phyloP scores from a whole-genome alignment of 1,140 invertebrate species.

The Heliothis virescens region DNA sequence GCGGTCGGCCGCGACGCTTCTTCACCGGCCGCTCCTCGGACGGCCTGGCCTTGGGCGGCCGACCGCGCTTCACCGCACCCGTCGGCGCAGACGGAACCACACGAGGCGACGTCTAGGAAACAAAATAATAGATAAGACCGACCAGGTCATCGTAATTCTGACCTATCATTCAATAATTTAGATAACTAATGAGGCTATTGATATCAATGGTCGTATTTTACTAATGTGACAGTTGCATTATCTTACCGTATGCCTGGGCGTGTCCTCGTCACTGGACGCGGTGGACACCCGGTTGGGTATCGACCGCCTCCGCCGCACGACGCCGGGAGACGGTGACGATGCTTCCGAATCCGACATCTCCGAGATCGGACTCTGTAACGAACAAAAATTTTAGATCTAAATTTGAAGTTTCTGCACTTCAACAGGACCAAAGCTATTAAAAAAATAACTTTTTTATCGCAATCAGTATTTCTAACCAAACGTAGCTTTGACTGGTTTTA shows the following conservation, averaged over 20 bases:
- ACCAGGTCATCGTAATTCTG: not conserved
- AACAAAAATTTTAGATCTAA: not conserved
- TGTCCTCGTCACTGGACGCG: constrained; percentile 81
- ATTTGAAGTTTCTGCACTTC: no score
- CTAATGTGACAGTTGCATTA: not conserved
- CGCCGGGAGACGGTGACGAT: constrained; percentile 78
- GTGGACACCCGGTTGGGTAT: constrained; percentile 70
- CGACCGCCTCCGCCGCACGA: constrained; percentile 65
- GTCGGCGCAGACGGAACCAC: constrained; percentile 42
- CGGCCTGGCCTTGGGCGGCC: constrained; percentile 67
- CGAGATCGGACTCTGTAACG: constrained; percentile 77
- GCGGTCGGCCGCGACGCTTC: constrained; percentile 74
- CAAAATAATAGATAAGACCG: constrained; percentile 11
- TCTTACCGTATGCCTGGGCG: constrained; percentile 66
- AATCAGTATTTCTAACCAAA: no score
- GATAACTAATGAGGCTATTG: no score
- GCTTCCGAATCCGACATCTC: constrained; percentile 80
- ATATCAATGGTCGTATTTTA: no score
- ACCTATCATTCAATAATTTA: no score
- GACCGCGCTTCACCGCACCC: constrained; percentile 68
- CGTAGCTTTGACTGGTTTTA: no score
- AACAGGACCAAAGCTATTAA: no score
- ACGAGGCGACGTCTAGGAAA: constrained; percentile 60
- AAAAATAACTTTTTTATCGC: no score
- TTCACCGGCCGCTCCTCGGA: constrained; percentile 64